Evolutionary conservation across 2,113 vertebrate species (phyloP).

Genomic region (Panurus biarmicus): DNA sequence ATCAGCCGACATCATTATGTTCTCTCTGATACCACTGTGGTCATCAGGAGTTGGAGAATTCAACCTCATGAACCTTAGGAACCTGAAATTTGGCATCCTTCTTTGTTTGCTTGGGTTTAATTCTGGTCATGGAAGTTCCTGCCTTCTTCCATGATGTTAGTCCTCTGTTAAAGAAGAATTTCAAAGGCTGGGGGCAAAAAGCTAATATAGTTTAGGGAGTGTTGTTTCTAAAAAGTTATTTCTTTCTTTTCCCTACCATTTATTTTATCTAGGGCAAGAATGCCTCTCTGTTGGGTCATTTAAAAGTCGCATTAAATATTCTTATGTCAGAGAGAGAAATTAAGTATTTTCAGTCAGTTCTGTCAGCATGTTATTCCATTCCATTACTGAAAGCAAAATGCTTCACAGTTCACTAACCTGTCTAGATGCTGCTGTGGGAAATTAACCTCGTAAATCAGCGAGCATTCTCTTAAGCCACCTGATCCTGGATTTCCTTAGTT

Average conservation of each 20-base stretch:
- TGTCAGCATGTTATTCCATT: background rate
- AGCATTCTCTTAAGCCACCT: background rate
- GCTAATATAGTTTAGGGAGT: background rate
- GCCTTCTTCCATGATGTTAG: background rate
- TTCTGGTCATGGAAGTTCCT: background rate
- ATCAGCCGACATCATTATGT: accelerated
- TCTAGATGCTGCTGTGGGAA: background rate
- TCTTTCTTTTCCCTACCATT: background rate
- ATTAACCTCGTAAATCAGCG: background rate
- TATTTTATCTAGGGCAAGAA: background rate
- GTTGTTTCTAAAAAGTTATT: background rate
- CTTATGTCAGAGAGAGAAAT: background rate
- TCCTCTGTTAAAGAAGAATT: background rate
- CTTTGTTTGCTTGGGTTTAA: background rate
- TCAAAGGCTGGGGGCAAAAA: background rate
- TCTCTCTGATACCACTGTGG: background rate
- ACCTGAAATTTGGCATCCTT: background rate
- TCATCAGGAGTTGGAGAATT: background rate
- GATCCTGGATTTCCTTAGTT: background rate
- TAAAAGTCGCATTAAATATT: background rate
- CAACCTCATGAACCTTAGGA: background rate
- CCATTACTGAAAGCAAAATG: background rate
- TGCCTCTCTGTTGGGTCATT: background rate
- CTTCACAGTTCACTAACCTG: background rate
- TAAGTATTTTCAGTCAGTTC: background rate